Evolutionary conservation across 2,888 invertebrate genomes (phyloP).

Genomic region (Tenodera sinensis): DNA sequence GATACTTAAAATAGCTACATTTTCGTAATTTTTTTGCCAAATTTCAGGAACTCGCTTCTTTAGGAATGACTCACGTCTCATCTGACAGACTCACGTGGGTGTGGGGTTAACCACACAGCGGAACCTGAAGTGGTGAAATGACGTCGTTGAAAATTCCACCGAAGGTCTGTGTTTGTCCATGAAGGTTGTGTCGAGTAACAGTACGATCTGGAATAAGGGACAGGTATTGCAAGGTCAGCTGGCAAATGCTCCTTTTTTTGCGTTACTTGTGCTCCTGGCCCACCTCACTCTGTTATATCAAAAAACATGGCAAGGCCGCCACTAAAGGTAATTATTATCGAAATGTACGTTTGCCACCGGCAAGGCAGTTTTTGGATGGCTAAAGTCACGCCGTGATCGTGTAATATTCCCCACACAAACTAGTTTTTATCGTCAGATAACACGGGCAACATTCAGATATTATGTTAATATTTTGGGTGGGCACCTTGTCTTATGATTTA

Average conservation of each 20-base stretch:
- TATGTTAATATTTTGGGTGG: no score
- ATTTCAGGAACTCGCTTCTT: no score
- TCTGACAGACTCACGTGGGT: background rate
- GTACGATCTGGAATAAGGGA: no score
- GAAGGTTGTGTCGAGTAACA: background rate
- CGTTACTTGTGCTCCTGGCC: background rate
- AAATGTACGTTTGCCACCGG: background rate
- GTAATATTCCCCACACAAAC: background rate
- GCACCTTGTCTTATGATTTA: no score
- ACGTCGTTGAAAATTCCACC: background rate
- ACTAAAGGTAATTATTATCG: background rate
- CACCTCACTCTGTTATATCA: background rate
- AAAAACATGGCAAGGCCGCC: background rate
- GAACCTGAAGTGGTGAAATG: background rate
- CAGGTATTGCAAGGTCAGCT: background rate
- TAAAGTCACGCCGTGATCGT: background rate
- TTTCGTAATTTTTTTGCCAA: no score
- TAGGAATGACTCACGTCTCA: no score
- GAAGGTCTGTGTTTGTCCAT: background rate
- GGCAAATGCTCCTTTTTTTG: background rate
- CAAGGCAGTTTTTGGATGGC: background rate
- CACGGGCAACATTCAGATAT: background rate
- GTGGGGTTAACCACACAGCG: background rate
- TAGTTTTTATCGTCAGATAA: background rate
- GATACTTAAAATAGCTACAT: no score